phyloP scores from a whole-genome alignment of 2,888 invertebrate species.

The Sinhomidia bicolor region DNA sequence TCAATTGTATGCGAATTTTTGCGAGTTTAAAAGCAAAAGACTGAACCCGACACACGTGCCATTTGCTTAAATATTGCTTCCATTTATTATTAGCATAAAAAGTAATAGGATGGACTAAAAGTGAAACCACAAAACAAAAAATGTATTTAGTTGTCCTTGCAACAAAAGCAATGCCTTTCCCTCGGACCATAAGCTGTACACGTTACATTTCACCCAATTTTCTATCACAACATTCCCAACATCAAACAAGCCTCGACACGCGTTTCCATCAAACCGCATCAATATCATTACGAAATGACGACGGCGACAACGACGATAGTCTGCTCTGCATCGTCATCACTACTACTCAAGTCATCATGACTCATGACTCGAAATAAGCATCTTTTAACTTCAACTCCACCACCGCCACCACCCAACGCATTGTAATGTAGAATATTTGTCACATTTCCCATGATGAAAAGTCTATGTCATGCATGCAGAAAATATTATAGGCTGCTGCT shows the following conservation, averaged over 20 bases:
- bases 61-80: too few relatives aligned
- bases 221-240: background rate
- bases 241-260: background rate
- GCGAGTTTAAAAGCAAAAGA: too few relatives aligned
- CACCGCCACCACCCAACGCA: background rate
- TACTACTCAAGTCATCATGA: background rate
- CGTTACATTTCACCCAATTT: background rate
- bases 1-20: too few relatives aligned
- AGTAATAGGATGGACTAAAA: too few relatives aligned
- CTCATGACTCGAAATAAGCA: background rate
- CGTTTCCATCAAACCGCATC: slow-evolving; percentile 18
- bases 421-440: background rate
- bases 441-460: background rate
- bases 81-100: too few relatives aligned
- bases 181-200: too few relatives aligned
- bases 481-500: too few relatives aligned
- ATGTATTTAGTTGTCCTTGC: too few relatives aligned
- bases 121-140: too few relatives aligned
- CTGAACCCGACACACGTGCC: too few relatives aligned
- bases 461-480: background rate
- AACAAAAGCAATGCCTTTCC: too few relatives aligned
- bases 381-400: background rate
- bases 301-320: background rate
- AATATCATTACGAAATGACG: background rate
- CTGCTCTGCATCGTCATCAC: slow-evolving; percentile 8